Base-by-base conservation (phyloP, 2,113 vertebrate genomes). In the Tautogolabrus adspersus region DNA sequence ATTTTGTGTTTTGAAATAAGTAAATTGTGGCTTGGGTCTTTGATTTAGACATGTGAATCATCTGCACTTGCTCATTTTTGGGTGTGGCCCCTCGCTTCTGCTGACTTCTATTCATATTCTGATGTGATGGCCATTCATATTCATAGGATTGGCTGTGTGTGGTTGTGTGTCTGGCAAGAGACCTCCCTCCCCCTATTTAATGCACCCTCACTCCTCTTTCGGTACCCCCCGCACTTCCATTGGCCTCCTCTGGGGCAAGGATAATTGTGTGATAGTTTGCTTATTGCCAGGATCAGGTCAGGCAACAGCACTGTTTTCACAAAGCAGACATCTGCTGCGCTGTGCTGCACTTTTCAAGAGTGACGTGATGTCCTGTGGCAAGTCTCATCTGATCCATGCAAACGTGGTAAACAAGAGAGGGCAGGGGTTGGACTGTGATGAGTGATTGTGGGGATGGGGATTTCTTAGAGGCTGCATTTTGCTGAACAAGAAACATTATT, bases 271-370 rank as follows among this genome's bases (percentile, higher is more conserved):
- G 87, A 88, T 90, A 77, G 61, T 86, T 86, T 73, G 86, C 75
- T 89, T 79, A 90, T 93, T 94, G 89, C 93, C 77, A 26, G 77
- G 84, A 85, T 90, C 86, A 85, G 69, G 75, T 87, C 85, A 88
- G 86, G 82, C 75, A 83, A 65, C 69, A 54, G 70, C 83, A 55
- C 77, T 90, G 82, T 90, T 92, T 87, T 82, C 80, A 91, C 89
- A 92, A 91, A 92, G 86, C 83, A 82, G 86, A 92, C 91, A 92
- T 94, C 93, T 93, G 93, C 89, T 83, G 60, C 44, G 75, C 82
- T 81, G 79, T 70, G 79, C 68, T 88, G 82, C 84, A 83, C 79
- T 83, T 91, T 90, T 93, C 75, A 90, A 61, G 72, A 55, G 71
- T 92, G 91, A 92, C 82, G 78, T 92, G 84, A 93, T 88, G 90